Conservation (phyloP, 2,797 vertebrate genomes). For the Sparidentex hasta region DNA sequence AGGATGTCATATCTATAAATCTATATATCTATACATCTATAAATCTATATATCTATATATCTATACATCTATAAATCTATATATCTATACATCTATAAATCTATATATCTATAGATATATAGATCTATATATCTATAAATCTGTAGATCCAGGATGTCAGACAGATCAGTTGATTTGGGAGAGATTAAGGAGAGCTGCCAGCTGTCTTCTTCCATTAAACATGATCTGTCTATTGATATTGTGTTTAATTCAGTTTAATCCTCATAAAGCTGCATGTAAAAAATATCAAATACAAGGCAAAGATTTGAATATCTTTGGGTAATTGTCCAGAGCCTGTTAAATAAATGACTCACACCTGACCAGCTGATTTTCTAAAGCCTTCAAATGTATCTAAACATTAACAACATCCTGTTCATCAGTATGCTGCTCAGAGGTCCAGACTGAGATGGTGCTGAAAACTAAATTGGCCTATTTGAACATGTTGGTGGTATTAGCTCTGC, state of each 20-base stretch:
- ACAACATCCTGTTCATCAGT: background rate
- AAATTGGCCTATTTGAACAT: background rate
- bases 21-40: no score
- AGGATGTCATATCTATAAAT: no score
- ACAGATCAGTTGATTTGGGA: slow-evolving; percentile 16
- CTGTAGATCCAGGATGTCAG: slow-evolving; percentile 2
- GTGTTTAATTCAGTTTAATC: slow-evolving; percentile 31
- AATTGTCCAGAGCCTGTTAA: background rate
- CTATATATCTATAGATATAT: no score
- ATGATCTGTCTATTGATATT: slow-evolving; percentile 10
- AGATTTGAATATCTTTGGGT: slow-evolving; percentile 6
- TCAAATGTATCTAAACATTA: slow-evolving; percentile 8
- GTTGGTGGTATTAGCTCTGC: background rate
- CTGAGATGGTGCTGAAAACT: background rate
- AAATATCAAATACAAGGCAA: background rate
- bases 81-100: no score
- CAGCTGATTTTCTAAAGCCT: background rate
- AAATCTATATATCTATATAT: no score
- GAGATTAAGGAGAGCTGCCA: slow-evolving; percentile 15
- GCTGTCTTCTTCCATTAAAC: slow-evolving; percentile 15
- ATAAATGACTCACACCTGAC: slow-evolving; percentile 15
- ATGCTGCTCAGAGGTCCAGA: background rate
- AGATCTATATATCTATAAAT: no score
- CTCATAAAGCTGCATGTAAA: slow-evolving; percentile 26
- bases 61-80: no score